Conservation (phyloP, 2,797 vertebrate genomes). For the Gambelia wislizenii region DNA sequence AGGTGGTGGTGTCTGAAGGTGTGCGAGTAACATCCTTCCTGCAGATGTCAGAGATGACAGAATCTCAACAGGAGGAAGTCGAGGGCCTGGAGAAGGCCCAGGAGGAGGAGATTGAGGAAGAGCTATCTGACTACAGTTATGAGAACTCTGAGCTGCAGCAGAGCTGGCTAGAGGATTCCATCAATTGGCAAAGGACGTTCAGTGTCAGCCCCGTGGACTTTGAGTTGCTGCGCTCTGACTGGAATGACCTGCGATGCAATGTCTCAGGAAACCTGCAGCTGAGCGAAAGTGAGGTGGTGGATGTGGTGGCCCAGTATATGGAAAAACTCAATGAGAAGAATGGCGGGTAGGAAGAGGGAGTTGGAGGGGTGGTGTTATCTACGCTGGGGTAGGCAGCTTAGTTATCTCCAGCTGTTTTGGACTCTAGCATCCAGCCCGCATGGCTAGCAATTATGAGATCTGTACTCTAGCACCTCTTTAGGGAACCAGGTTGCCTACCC, state of each 20-base stretch:
- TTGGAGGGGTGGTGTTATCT: accelerated
- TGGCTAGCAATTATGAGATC: too few relatives aligned
- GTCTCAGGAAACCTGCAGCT: conserved; percentile 98
- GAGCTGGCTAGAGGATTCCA: conserved; percentile 93
- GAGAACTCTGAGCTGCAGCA: conserved; percentile 86
- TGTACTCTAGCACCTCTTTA: too few relatives aligned
- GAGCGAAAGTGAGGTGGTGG: conserved; percentile 92
- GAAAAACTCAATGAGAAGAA: conserved; percentile 93
- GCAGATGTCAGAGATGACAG: conserved; percentile 83
- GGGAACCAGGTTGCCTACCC: too few relatives aligned
- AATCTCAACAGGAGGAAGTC: conserved; percentile 80
- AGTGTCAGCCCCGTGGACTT: conserved; percentile 95
- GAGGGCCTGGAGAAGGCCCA: conserved; percentile 72
- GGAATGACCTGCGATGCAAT: conserved; percentile 98
- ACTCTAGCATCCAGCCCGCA: not conserved
- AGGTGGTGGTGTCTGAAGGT: conserved; percentile 58
- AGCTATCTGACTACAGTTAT: conserved; percentile 86
- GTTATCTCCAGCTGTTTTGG: not conserved
- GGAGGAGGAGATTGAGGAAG: conserved; percentile 81
- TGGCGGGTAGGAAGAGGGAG: conserved; percentile 82
- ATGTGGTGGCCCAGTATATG: conserved; percentile 96
- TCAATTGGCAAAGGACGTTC: conserved; percentile 98
- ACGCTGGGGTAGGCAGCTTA: not conserved
- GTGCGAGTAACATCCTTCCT: conserved; percentile 87
- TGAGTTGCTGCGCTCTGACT: conserved; percentile 95